phyloP scores from a whole-genome alignment of 2,113 vertebrate genomes.

The Tiliqua scincoides region DNA sequence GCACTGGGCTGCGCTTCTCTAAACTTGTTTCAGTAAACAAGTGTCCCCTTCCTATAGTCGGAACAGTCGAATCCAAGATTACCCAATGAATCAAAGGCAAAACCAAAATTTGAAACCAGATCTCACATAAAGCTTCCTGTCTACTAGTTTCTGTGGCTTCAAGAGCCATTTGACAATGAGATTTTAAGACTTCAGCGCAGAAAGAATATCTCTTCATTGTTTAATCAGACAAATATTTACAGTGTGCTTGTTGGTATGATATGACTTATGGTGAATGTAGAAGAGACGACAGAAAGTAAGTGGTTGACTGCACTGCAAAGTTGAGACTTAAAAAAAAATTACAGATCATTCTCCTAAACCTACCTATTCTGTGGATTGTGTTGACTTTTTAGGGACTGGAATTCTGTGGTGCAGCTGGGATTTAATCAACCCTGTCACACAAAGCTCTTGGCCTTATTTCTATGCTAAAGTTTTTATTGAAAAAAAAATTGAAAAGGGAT shows the following conservation, averaged over 20 bases:
- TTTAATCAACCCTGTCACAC: slow-evolving; percentile 17
- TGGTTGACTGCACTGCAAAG: not conserved
- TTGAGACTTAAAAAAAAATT: not conserved
- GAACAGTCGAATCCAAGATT: too few species aligned
- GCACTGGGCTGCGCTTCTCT: not conserved
- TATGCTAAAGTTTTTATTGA: slow-evolving; percentile 58
- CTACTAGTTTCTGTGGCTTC: not conserved
- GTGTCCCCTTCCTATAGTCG: too few species aligned
- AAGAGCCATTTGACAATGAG: not conserved
- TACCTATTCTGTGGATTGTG: not conserved
- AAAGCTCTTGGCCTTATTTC: slow-evolving; percentile 66
- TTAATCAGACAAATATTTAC: not conserved
- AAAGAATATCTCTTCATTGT: fast-evolving
- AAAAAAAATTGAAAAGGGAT: slow-evolving; percentile 49
- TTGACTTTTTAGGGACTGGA: not conserved
- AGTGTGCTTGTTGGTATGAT: not conserved
- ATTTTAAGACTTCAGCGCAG: not conserved
- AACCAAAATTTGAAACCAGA: not conserved
- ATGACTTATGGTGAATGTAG: not conserved
- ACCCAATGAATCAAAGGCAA: not conserved
- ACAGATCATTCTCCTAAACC: not conserved
- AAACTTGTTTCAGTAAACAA: too few species aligned
- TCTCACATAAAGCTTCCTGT: not conserved
- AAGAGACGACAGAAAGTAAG: not conserved
- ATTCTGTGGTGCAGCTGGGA: not conserved